Conservation (phyloP, 2,113 vertebrate species). For the Microcebus tavaratra region DNA sequence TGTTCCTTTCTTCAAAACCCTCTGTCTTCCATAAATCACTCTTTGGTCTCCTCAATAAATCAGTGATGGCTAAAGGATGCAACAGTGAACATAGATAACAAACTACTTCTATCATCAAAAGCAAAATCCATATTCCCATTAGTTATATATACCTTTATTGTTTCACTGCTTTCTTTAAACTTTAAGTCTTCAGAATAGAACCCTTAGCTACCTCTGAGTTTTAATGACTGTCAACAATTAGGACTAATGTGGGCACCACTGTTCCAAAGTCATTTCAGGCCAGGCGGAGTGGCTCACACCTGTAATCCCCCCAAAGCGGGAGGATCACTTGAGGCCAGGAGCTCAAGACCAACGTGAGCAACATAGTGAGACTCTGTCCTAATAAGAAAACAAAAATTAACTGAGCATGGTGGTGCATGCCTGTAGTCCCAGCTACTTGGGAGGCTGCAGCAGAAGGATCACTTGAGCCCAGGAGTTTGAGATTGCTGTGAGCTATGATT, state of each 20-base stretch:
- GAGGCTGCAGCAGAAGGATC: too few relatives aligned
- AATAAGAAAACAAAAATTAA: too few relatives aligned
- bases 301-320: too few relatives aligned
- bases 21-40: neutral
- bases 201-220: neutral
- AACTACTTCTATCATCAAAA: neutral
- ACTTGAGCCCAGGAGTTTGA: too few relatives aligned
- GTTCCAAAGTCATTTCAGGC: neutral
- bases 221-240: neutral
- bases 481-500: too few relatives aligned
- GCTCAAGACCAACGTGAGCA: too few relatives aligned
- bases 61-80: neutral
- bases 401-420: too few relatives aligned
- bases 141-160: neutral
- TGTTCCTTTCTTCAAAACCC: neutral
- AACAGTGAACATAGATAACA: neutral
- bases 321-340: too few relatives aligned
- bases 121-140: neutral
- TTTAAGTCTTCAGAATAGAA: neutral
- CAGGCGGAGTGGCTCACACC: neutral
- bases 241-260: neutral
- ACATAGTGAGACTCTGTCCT: too few relatives aligned
- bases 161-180: slow-evolving; percentile 6
- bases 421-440: too few relatives aligned
- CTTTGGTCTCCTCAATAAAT: neutral